These are phyloP conservation scores for Telmatochromis brachygnathus DNA, from an alignment of 2,113 vertebrate genomes.

Conservation along the genomic window DNA sequence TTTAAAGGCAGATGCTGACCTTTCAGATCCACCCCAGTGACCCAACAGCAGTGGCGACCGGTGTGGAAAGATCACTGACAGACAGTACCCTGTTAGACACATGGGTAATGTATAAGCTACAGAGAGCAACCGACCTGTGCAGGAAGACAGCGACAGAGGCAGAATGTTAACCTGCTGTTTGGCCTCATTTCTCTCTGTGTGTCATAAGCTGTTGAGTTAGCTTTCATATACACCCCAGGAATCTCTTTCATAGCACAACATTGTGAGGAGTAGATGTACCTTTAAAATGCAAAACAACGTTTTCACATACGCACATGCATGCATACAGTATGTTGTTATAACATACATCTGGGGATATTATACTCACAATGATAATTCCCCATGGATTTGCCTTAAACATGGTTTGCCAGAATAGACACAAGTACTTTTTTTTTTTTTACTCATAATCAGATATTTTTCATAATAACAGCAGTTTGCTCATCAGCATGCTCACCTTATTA, in stretches of 20 bases:
- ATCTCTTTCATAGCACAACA: neutral
- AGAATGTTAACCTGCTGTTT: conserved; percentile 29
- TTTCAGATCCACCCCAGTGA: conserved; percentile 42
- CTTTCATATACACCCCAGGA: neutral
- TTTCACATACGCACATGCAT: neutral
- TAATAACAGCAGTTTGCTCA: neutral
- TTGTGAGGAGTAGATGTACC: neutral
- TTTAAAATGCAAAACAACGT: conserved; percentile 10
- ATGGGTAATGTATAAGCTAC: conserved; percentile 13
- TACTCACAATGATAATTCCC: neutral
- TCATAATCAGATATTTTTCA: neutral
- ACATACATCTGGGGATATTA: neutral
- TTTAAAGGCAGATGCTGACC: conserved; percentile 40
- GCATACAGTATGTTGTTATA: neutral
- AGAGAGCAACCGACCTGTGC: neutral
- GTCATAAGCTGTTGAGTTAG: neutral
- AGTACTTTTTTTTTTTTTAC: neutral
- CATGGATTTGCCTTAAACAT: neutral
- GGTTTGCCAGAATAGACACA: neutral
- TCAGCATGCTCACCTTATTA: neutral
- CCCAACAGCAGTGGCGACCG: conserved; percentile 15
- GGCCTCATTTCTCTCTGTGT: conserved; percentile 9
- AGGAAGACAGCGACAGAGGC: neutral
- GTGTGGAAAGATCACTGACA: conserved; percentile 19
- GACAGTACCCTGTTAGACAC: conserved; percentile 10